Percentiles rank a stretch among this genome's conserved stretches.
Conservation (phyloP, 2,113 vertebrate species). For the Ceratotherium simum region DNA sequence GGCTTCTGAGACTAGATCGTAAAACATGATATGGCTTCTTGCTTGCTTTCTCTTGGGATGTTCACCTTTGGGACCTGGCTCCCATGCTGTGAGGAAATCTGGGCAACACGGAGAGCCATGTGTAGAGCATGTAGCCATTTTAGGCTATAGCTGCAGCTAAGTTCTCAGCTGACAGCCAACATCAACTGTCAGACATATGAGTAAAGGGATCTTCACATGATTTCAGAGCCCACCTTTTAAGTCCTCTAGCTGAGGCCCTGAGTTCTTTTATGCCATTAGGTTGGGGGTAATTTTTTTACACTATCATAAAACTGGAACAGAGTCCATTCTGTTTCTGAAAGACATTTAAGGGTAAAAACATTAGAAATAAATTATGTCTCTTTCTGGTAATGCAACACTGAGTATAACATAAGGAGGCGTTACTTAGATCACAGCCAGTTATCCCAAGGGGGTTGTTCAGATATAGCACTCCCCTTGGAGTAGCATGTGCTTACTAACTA, state of each 20-base stretch:
- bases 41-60: background rate
- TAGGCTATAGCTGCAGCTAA: background rate
- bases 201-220: background rate
- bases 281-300: background rate
- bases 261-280: background rate
- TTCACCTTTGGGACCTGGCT: background rate
- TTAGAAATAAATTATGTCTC: background rate
- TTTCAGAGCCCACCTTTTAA: background rate
- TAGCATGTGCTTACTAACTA: background rate
- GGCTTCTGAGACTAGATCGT: background rate
- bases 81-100: background rate
- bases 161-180: background rate
- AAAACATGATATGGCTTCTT: background rate
- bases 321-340: slow-evolving; percentile 7
- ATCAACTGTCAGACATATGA: background rate
- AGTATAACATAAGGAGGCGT: background rate
- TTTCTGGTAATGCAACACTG: background rate
- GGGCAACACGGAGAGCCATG: no score
- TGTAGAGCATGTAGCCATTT: background rate
- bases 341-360: background rate
- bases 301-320: background rate
- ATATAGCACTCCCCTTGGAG: background rate
- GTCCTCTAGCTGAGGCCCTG: background rate
- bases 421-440: background rate
- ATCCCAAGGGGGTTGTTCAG: background rate